Evolutionary conservation across 2,888 invertebrate species (phyloP).

Genomic region (Megaustenia siamemsis): DNA sequence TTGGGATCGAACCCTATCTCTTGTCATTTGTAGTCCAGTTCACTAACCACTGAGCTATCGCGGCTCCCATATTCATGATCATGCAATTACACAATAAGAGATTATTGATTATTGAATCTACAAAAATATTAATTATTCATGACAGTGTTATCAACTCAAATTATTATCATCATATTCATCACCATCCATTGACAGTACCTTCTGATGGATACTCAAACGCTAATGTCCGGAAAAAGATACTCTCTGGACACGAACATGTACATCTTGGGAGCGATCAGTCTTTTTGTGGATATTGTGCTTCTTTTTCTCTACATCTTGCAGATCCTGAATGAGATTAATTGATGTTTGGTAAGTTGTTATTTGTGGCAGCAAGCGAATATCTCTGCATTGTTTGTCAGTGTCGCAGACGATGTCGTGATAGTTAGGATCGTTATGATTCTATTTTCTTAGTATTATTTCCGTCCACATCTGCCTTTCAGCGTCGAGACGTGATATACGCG

Average conservation of each 20-base stretch:
- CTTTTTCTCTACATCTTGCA: conserved; percentile 49
- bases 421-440: background rate
- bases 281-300: conserved; percentile 42
- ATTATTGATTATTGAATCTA: too few species aligned
- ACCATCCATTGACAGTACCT: conserved; percentile 14
- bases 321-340: background rate
- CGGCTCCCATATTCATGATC: too few species aligned
- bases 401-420: background rate
- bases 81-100: too few species aligned
- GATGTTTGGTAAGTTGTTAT: background rate
- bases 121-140: too few species aligned
- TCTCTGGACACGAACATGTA: conserved; percentile 30
- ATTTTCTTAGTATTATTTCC: too few species aligned
- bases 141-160: too few species aligned
- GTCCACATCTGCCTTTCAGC: too few species aligned
- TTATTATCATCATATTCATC: background rate
- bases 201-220: conserved; percentile 47
- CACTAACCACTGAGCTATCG: too few species aligned
- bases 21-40: too few species aligned
- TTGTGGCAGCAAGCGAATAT: background rate
- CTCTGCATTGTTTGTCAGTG: background rate
- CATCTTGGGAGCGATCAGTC: conserved; percentile 41
- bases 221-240: conserved; percentile 44
- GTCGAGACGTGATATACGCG: too few species aligned
- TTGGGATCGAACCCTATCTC: too few species aligned